Evolutionary conservation across 2,113 vertebrate genomes (phyloP).

Genomic region (Egretta garzetta): DNA sequence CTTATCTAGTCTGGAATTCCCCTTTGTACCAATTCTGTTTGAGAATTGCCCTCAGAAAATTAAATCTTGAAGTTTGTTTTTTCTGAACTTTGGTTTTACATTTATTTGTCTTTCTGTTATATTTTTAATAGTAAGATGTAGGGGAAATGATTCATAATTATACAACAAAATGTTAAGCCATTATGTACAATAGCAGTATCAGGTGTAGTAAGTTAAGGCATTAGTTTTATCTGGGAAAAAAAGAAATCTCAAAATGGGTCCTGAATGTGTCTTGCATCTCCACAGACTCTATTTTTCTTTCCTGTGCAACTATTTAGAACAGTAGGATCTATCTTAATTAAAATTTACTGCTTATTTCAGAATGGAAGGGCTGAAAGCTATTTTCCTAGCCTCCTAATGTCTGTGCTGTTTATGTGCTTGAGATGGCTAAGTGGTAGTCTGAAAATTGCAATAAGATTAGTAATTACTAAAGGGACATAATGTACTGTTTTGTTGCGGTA

Average conservation of each 20-base stretch:
- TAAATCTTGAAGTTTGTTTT: not conserved
- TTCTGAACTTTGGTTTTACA: not conserved
- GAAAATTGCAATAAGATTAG: constrained; percentile 50
- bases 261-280: not conserved
- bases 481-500: not conserved
- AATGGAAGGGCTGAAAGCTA: constrained; percentile 36
- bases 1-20: not conserved
- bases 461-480: constrained; percentile 32
- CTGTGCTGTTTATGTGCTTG: constrained; percentile 41
- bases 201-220: not conserved
- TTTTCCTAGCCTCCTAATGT: constrained; percentile 15
- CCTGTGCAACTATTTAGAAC: not conserved
- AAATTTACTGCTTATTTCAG: constrained; percentile 40
- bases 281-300: constrained; percentile 3
- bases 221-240: not conserved
- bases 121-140: not conserved
- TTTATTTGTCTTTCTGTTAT: not conserved
- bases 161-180: not conserved
- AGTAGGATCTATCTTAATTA: constrained; percentile 33
- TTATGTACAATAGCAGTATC: not conserved
- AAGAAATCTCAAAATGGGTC: not conserved
- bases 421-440: constrained; percentile 38
- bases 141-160: not conserved
- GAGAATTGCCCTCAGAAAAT: not conserved
- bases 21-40: not conserved